A percentile compares a stretch with the other conserved stretches of the same genome.
These are phyloP conservation scores for Chrysopa pallens DNA, from an alignment of 1,140 invertebrate species.

Conservation along the genomic window DNA sequence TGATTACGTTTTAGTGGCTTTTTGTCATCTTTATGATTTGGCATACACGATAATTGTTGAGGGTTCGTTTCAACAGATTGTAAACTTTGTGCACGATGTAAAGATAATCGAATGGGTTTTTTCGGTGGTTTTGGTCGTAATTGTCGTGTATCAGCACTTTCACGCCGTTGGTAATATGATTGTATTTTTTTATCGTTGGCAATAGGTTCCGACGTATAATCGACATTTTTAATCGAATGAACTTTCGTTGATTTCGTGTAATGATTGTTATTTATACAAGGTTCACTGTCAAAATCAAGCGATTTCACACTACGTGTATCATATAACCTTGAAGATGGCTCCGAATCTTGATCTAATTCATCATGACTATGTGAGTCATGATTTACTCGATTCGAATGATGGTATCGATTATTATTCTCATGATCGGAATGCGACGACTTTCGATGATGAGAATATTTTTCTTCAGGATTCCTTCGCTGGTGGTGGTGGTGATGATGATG, in stretches of 20 bases:
- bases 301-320: constrained; percentile 42
- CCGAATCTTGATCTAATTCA: constrained; percentile 11
- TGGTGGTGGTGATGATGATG: constrained; percentile 6
- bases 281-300: constrained; percentile 44
- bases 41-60: constrained; percentile 12
- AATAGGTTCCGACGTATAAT: constrained; percentile 35
- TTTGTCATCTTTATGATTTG: constrained; percentile 14
- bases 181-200: constrained; percentile 28
- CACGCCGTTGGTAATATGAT: constrained; percentile 9
- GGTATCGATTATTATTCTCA: constrained; percentile 6
- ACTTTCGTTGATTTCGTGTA: constrained; percentile 9
- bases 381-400: not conserved
- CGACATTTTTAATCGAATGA: constrained; percentile 11
- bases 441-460: constrained; percentile 8
- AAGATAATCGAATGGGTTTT: constrained; percentile 61
- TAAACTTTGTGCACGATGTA: constrained; percentile 63
- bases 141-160: constrained; percentile 20
- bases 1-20: constrained; percentile 34
- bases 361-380: constrained; percentile 14
- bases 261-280: constrained; percentile 24
- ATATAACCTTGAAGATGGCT: constrained; percentile 12
- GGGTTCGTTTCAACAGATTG: constrained; percentile 46
- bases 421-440: constrained; percentile 10
- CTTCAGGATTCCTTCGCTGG: constrained; percentile 6
- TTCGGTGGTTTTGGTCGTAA: constrained; percentile 55